Evolutionary conservation across 2,113 vertebrate genomes (phyloP), one percentile per base, ranked within the genome.

Genomic region (Xerus inauris): DNA sequence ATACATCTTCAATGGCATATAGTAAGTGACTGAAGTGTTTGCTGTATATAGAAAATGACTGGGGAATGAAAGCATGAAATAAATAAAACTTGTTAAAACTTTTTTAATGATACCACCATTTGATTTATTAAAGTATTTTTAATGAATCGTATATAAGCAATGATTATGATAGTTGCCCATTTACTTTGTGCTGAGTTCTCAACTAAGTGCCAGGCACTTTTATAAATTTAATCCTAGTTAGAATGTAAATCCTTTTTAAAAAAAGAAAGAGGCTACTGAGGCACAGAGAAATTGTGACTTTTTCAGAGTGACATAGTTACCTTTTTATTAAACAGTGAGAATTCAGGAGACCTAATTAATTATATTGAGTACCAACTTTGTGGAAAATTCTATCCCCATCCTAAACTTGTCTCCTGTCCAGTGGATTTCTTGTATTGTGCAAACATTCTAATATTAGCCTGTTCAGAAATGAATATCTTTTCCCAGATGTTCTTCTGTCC

Each of bases 251-350:
- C 24, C 40, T 24, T 64, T 94, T 93, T 89, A 54, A 40, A 54
- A 72, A 10, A 89, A 3, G 51, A 71, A 89, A 51, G 73, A 92
- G 57, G 57, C 90, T 77, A 72, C 45, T 20, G 81, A 83, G 62
- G 11, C 62, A 57, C 30, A 81, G 45, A 73, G n/a, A 42, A 82
- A 28, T 80, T 87, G 30, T 83, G 40, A 67, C 24, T 96, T 93
- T 82, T 49, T 42, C n/a, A 73, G 54, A 47, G 12, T 86, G 9
- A 47, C 45, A 47, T 47, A 47, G 45, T 47, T 47, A 71, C 42
- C n/a, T 59, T 91, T 94, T 76, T 65, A 22, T 77, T 83, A 38
- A 82, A 84, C 47, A 19, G 69, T 82, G 76, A 72, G 28, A 93
- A 82, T 75, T 45, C 40, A 81, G 8, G 65, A 92, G 47, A 86